Evolutionary conservation across 2,113 vertebrate genomes (phyloP).

Genomic region (Oceanites oceanicus): DNA sequence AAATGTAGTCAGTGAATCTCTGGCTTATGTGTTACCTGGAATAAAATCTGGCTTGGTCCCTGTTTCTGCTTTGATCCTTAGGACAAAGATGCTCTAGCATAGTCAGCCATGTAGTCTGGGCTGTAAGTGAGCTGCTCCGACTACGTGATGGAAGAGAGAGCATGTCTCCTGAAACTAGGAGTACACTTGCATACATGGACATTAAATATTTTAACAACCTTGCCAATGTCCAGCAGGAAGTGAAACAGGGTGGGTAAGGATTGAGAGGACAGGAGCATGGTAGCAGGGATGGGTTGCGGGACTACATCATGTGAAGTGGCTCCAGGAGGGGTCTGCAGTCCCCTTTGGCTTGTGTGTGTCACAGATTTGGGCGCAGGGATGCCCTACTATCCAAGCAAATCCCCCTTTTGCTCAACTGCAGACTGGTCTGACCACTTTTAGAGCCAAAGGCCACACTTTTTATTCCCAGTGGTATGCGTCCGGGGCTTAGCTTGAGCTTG

Average conservation of each 20-base stretch:
- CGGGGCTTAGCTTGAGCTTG: neutral
- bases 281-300: neutral
- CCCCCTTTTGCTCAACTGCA: neutral
- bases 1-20: neutral
- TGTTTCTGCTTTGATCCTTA: neutral
- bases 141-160: neutral
- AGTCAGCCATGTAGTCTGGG: neutral
- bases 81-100: neutral
- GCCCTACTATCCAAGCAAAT: neutral
- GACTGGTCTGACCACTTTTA: neutral
- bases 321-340: neutral
- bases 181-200: accelerated
- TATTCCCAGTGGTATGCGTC: neutral
- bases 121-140: neutral
- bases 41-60: neutral
- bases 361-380: accelerated
- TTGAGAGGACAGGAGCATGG: neutral
- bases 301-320: neutral
- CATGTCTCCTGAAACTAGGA: neutral
- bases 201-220: neutral
- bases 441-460: neutral
- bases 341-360: neutral
- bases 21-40: neutral
- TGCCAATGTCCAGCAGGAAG: neutral
- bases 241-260: accelerated